Conservation (phyloP, 2,888 invertebrate genomes). For the Morpho helenor region DNA sequence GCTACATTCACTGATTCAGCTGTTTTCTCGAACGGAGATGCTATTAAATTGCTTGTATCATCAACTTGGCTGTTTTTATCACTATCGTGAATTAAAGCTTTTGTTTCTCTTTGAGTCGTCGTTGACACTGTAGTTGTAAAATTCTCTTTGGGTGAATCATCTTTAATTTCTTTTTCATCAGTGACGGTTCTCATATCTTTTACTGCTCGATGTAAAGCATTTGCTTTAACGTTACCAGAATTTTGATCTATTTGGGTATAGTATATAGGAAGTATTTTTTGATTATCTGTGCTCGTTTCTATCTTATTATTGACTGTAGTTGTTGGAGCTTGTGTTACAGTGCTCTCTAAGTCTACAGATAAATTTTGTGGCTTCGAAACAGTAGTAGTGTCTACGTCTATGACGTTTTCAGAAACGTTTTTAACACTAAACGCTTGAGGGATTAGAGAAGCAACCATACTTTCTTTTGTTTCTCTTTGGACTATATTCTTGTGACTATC, state of each 20-base stretch:
- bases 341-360: constrained; percentile 42
- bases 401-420: constrained; percentile 47
- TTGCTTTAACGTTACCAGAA: constrained; percentile 55
- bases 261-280: constrained; percentile 62
- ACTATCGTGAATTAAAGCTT: constrained; percentile 8
- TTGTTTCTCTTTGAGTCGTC: constrained; percentile 23
- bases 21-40: constrained; percentile 58
- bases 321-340: constrained; percentile 48
- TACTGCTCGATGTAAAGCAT: constrained; percentile 78
- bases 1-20: constrained; percentile 59
- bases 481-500: constrained; percentile 53
- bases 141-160: constrained; percentile 44
- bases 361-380: constrained; percentile 42
- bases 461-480: constrained; percentile 63
- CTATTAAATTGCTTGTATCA: constrained; percentile 51
- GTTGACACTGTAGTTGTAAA: constrained; percentile 32
- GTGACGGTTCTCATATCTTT: constrained; percentile 81
- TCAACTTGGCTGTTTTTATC: constrained; percentile 11
- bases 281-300: constrained; percentile 47
- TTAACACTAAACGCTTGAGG: constrained; percentile 45
- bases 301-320: constrained; percentile 53
- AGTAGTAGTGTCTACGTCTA: constrained; percentile 38
- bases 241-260: constrained; percentile 69
- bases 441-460: constrained; percentile 45
- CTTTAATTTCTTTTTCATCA: constrained; percentile 58